phyloP scores from a whole-genome alignment of 2,888 invertebrate genomes.

The Sphaerophoria rueppellii region DNA sequence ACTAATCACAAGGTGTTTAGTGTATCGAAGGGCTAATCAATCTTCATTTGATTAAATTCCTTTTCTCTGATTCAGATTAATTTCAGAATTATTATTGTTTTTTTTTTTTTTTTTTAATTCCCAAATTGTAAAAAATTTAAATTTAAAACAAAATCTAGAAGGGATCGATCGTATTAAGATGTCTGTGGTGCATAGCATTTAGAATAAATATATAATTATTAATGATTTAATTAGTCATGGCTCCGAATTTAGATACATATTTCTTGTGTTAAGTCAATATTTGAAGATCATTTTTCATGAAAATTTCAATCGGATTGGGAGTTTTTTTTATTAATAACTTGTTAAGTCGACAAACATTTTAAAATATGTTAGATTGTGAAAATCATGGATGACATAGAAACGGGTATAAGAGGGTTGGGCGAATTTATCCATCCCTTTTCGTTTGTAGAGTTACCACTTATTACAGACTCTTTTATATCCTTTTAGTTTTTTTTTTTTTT shows the following conservation, averaged over 20 bases:
- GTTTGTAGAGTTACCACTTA: too few species aligned
- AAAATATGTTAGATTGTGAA: too few species aligned
- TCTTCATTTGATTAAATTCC: constrained; percentile 31
- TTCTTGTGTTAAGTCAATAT: constrained; percentile 10
- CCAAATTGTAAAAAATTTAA: background rate
- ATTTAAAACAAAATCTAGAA: background rate
- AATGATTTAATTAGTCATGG: constrained; percentile 37
- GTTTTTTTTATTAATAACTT: background rate
- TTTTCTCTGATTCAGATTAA: constrained; percentile 5
- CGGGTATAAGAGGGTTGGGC: too few species aligned
- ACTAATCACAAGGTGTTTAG: constrained; percentile 50
- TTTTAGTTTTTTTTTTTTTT: too few species aligned
- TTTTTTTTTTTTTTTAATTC: background rate
- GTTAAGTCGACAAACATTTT: too few species aligned
- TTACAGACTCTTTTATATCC: too few species aligned
- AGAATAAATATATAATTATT: constrained; percentile 1
- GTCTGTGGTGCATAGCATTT: background rate
- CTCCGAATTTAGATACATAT: background rate
- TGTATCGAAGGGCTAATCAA: constrained; percentile 26
- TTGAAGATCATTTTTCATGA: constrained; percentile 25
- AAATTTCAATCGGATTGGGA: background rate
- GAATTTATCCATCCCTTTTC: too few species aligned
- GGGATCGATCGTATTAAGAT: background rate
- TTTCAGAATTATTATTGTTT: constrained; percentile 3
- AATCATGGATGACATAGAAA: background rate